A percentile compares a stretch with the other conserved stretches of the same genome.
phyloP scores from a whole-genome alignment of 2,888 invertebrate genomes.

The Syrista parreyssii region DNA sequence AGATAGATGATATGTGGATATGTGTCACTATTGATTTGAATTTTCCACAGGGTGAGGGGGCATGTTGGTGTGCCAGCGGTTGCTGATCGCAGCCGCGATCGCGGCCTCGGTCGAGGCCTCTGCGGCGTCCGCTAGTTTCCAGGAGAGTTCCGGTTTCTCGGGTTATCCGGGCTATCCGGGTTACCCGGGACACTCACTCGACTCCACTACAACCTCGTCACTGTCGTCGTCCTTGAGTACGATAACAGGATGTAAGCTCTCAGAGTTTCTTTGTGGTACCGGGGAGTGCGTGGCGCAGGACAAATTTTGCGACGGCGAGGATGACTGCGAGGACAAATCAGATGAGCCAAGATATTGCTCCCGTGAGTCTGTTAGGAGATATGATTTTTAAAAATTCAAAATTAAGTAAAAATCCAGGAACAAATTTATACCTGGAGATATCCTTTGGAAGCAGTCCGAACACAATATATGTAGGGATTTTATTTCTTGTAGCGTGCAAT shows the following conservation, averaged over 20 bases:
- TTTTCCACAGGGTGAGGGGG: conserved; percentile 55
- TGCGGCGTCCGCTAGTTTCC: conserved; percentile 53
- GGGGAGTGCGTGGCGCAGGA: conserved; percentile 77
- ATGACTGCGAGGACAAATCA: conserved; percentile 82
- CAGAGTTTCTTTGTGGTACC: conserved; percentile 66
- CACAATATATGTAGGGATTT: not conserved
- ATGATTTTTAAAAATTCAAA: not conserved
- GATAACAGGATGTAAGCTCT: conserved; percentile 65
- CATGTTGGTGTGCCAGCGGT: conserved; percentile 64
- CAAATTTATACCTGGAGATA: not conserved
- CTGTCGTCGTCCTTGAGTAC: conserved; percentile 13
- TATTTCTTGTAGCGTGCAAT: conserved; percentile 79
- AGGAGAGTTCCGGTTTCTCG: conserved; percentile 34
- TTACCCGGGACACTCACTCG: conserved; percentile 35
- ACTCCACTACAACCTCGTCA: conserved; percentile 28
- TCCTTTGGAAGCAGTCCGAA: not conserved
- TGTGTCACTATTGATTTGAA: not conserved
- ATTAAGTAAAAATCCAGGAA: not conserved
- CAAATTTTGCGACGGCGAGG: conserved; percentile 82
- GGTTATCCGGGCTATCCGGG: conserved; percentile 43
- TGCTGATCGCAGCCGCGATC: conserved; percentile 64
- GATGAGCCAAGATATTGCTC: conserved; percentile 82
- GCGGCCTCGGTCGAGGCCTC: conserved; percentile 55
- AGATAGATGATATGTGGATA: not conserved
- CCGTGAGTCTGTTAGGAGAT: conserved; percentile 71